These are phyloP conservation scores for Drosophila helvetica DNA, from an alignment of 2,888 invertebrate genomes.

Conservation along the genomic window DNA sequence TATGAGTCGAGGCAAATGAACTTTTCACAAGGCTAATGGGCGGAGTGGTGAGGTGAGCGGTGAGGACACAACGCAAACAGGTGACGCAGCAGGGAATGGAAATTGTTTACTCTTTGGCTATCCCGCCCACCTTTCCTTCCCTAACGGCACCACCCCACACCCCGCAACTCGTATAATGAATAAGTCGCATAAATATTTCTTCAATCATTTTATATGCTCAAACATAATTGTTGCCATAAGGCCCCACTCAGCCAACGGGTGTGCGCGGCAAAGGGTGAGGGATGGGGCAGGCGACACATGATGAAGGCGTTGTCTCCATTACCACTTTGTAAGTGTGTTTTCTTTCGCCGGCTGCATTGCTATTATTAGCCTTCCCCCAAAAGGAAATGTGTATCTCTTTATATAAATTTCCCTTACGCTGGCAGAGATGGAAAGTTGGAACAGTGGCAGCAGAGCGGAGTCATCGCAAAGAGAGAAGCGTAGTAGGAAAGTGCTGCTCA, in stretches of 20 bases:
- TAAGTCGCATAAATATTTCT: slow-evolving; percentile 48
- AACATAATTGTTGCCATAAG: slow-evolving; percentile 47
- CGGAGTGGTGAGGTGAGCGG: slow-evolving; percentile 33
- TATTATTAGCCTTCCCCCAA: slow-evolving; percentile 60
- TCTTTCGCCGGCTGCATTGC: slow-evolving; percentile 48
- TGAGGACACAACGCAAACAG: slow-evolving; percentile 55
- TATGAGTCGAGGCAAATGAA: slow-evolving; percentile 79
- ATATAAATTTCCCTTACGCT: slow-evolving; percentile 39
- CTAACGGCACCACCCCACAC: slow-evolving; percentile 10
- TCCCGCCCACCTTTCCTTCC: background rate
- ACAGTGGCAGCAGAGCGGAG: slow-evolving; percentile 2
- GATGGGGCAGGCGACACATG: slow-evolving; percentile 13
- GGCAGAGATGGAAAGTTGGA: slow-evolving; percentile 42
- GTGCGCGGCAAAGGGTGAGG: background rate
- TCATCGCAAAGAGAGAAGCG: slow-evolving; percentile 1
- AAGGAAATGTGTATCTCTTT: slow-evolving; percentile 55
- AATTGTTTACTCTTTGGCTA: slow-evolving; percentile 54
- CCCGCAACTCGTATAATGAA: slow-evolving; percentile 16
- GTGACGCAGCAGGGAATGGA: slow-evolving; percentile 47
- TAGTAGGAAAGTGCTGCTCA: background rate
- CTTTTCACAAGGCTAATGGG: slow-evolving; percentile 76
- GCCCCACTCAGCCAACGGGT: slow-evolving; percentile 11
- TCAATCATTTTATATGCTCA: slow-evolving; percentile 46
- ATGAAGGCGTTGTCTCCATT: slow-evolving; percentile 52
- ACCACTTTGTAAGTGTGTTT: slow-evolving; percentile 37